A percentile compares a stretch with the other conserved stretches of the same genome.
phyloP scores from a whole-genome alignment of 1,140 invertebrate species.

The Cherax quadricarinatus region DNA sequence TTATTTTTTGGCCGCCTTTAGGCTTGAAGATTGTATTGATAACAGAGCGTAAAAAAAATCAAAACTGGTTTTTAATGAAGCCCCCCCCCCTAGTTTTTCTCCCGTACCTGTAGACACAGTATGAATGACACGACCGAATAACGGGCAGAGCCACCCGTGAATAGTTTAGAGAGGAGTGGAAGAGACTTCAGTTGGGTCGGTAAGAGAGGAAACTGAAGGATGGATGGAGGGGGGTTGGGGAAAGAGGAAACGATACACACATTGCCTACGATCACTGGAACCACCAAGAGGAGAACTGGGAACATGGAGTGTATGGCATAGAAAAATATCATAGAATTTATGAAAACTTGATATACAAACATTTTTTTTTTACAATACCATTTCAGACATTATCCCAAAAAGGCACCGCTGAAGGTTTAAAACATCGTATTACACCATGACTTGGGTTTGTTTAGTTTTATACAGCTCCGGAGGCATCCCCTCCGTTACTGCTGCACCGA shows the following conservation, averaged over 20 bases:
- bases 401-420: slow-evolving; percentile 57
- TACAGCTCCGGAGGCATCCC: background rate
- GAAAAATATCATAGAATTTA: slow-evolving; percentile 63
- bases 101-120: too few relatives aligned
- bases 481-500: background rate
- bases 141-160: background rate
- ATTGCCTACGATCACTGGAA: slow-evolving; percentile 12
- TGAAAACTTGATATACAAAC: slow-evolving; percentile 62
- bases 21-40: too few relatives aligned
- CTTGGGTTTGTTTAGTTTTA: background rate
- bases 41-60: too few relatives aligned
- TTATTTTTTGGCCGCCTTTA: too few relatives aligned
- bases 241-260: background rate
- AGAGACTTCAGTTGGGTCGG: background rate
- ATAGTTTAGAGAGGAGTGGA: background rate
- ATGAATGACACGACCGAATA: too few relatives aligned
- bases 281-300: slow-evolving; percentile 32
- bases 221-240: too few relatives aligned
- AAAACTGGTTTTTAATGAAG: too few relatives aligned
- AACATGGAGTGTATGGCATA: slow-evolving; percentile 50
- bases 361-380: slow-evolving; percentile 59
- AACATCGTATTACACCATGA: background rate
- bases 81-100: too few relatives aligned
- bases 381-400: slow-evolving; percentile 60
- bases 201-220: background rate